phyloP scores from a whole-genome alignment of 1,140 invertebrate genomes.

The Aphis craccivora region DNA sequence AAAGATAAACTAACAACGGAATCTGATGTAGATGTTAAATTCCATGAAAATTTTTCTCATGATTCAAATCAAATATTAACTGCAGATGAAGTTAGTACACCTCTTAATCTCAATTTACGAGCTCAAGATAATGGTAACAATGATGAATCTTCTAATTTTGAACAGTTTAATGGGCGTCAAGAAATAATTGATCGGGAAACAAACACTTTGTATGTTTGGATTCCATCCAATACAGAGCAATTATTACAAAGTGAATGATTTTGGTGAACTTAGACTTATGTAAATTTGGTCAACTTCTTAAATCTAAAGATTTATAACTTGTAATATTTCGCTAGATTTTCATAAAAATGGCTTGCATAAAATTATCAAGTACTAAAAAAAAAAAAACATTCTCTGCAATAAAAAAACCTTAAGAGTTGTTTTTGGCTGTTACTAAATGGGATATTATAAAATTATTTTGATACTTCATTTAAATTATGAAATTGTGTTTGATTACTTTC shows the following conservation, averaged over 20 bases:
- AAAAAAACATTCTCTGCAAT: background rate
- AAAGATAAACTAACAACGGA: conserved; percentile 35
- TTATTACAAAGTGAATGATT: conserved; percentile 59
- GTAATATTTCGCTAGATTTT: background rate
- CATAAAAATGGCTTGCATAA: background rate
- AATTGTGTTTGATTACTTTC: background rate
- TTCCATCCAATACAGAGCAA: conserved; percentile 56
- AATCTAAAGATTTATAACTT: background rate
- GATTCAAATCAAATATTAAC: conserved; percentile 47
- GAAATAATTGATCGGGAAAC: conserved; percentile 58
- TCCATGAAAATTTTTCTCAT: conserved; percentile 41
- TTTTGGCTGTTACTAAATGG: conserved; percentile 17
- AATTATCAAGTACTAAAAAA: background rate
- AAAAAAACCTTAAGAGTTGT: background rate
- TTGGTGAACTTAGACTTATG: background rate
- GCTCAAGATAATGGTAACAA: conserved; percentile 49
- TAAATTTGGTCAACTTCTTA: background rate
- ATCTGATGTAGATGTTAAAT: conserved; percentile 48
- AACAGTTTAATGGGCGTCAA: conserved; percentile 41
- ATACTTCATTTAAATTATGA: background rate
- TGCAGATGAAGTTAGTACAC: conserved; percentile 28
- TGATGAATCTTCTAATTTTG: conserved; percentile 52
- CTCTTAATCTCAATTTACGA: conserved; percentile 59
- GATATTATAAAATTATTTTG: conserved; percentile 45
- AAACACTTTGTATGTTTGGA: conserved; percentile 60